Evolutionary conservation across 2,113 vertebrate species (phyloP), one percentile per base, ranked within the genome.

Genomic region (Hylia prasina): DNA sequence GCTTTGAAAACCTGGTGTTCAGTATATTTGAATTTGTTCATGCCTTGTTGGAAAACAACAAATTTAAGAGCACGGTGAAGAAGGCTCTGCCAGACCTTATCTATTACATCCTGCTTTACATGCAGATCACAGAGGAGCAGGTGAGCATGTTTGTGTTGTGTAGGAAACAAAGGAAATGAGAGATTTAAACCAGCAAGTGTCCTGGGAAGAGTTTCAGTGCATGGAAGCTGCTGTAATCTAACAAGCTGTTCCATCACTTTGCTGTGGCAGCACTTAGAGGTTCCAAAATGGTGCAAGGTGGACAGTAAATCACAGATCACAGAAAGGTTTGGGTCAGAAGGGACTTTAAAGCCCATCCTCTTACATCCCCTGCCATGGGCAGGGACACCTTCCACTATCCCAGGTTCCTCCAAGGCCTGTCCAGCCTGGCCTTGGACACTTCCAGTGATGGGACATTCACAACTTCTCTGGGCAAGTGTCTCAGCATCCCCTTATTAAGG

Each of bases 21-120:
- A 99, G 99, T 97, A 99, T 99, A 96, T 99, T 99, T 96, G 99
- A 99, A 91, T 99, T 99, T 97, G 99, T 99, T 71, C 99, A 99
- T 91, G 99, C 99, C 13, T 97, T 99, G 72, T 91, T 99, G 96
- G 99, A 99, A 96, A 99, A 99, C 96, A 99, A 98, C 98, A 99
- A 99, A 97, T 99, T 99, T 90, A 99, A 99, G 97, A 99, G 98
- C 97, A 99, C 99, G 1, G 99, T 99, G 96, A 99, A 98, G 97
- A 99, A 99, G 87, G 99, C 99, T 25, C 97, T 99, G 88, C 99
- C 99, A 13, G 99, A 99, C 65, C 98, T 99, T 88, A 99, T 99
- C 87, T 99, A 99, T 97, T 99, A 99, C 97, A 96, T 99, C 97
- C 99, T 99, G 90, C 98, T 99, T 33, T 99, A 99, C 96, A 99